A percentile compares a stretch with the other conserved stretches of the same genome.
These are phyloP conservation scores for Cheirogaleus medius DNA, from an alignment of 2,113 vertebrate genomes.

Conservation along the genomic window DNA sequence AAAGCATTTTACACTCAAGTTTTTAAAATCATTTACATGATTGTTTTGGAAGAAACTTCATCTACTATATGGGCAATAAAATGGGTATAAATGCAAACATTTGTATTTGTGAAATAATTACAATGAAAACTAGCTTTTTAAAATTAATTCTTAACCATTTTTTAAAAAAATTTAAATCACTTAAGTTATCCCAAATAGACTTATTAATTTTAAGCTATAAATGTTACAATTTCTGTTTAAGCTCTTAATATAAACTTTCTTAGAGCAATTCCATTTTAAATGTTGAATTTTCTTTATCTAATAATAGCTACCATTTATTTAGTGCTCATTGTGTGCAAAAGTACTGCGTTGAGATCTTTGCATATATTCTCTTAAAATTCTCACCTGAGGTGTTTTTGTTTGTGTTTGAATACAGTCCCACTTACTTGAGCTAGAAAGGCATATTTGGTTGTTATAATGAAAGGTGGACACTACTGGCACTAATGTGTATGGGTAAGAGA, in stretches of 20 bases:
- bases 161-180: neutral
- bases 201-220: slow-evolving; percentile 30
- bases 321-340: neutral
- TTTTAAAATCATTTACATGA: slow-evolving; percentile 56
- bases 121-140: slow-evolving; percentile 38
- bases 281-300: neutral
- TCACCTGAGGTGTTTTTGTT: neutral
- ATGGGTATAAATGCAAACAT: slow-evolving; percentile 33
- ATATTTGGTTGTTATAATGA: neutral
- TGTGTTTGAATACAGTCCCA: neutral
- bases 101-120: slow-evolving; percentile 51
- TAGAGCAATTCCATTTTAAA: slow-evolving; percentile 19
- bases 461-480: neutral
- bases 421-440: neutral
- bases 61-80: slow-evolving; percentile 23
- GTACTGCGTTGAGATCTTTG: neutral
- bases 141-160: slow-evolving; percentile 16
- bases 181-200: slow-evolving; percentile 5
- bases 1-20: too few relatives aligned
- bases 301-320: neutral
- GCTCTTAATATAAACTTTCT: neutral
- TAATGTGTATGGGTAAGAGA: neutral
- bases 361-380: neutral
- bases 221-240: neutral
- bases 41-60: slow-evolving; percentile 14